phyloP scores from a whole-genome alignment of 2,797 vertebrate genomes.

The Labeo calbasu region DNA sequence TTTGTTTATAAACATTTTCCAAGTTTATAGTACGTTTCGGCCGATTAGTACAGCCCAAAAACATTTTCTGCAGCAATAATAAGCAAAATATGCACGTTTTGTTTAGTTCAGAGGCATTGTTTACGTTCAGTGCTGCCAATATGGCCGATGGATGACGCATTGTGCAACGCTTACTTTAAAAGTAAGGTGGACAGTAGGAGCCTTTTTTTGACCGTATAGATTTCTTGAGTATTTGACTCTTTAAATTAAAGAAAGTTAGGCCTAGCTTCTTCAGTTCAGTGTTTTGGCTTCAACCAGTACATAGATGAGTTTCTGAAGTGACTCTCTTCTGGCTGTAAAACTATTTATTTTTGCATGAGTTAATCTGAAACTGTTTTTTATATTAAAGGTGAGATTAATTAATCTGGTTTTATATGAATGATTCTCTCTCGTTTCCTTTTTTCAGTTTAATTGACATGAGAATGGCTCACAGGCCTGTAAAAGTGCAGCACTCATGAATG shows the following conservation, averaged over 20 bases:
- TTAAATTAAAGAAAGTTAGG: not conserved
- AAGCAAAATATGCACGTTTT: no score
- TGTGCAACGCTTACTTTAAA: no score
- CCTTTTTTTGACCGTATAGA: not conserved
- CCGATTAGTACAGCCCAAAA: no score
- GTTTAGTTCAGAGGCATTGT: no score
- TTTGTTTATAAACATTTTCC: no score
- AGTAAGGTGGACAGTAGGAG: no score
- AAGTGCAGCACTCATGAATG: constrained; percentile 9
- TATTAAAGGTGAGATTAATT: not conserved
- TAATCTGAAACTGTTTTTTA: not conserved
- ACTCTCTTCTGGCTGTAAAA: not conserved
- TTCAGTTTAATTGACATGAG: not conserved
- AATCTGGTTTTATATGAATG: not conserved
- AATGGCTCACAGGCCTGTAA: constrained; percentile 10
- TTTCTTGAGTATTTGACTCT: not conserved
- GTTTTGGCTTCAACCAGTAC: not conserved
- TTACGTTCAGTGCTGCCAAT: no score
- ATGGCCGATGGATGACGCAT: no score
- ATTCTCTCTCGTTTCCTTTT: not conserved
- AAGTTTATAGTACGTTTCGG: no score
- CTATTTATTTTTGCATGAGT: not conserved
- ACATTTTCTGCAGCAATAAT: no score
- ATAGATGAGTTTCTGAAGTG: not conserved
- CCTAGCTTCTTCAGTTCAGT: not conserved